phyloP scores from a whole-genome alignment of 1,140 invertebrate species.

The Neuroterus valhalla region DNA sequence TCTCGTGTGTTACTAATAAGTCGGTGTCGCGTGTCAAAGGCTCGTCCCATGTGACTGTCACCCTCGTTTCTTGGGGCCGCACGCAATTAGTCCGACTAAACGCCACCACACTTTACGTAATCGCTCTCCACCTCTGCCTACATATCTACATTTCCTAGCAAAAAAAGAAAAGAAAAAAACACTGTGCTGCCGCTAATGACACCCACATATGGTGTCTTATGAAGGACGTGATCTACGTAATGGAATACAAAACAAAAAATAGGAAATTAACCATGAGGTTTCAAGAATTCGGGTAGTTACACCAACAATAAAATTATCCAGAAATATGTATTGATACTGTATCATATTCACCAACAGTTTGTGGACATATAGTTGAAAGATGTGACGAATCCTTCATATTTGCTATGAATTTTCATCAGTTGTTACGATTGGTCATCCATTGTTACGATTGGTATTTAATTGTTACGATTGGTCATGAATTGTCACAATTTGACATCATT shows the following conservation, averaged over 20 bases:
- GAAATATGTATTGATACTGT: too few species aligned
- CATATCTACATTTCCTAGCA: conserved; percentile 34
- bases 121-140: conserved; percentile 55
- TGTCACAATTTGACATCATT: too few species aligned
- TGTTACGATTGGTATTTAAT: too few species aligned
- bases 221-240: conserved; percentile 12
- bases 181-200: conserved; percentile 28
- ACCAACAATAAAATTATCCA: too few species aligned
- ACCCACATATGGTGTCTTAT: conserved; percentile 35
- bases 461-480: too few species aligned
- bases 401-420: too few species aligned
- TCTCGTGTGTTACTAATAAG: conserved; percentile 48
- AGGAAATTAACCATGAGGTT: too few species aligned
- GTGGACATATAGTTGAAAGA: too few species aligned
- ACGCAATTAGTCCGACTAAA: conserved; percentile 67
- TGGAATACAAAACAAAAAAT: conserved; percentile 2
- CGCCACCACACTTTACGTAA: conserved; percentile 66
- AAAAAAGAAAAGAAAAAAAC: conserved; percentile 2
- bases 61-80: conserved; percentile 44
- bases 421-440: too few species aligned
- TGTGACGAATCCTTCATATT: too few species aligned
- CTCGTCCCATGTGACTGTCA: conserved; percentile 53
- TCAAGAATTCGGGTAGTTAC: neutral
- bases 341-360: too few species aligned
- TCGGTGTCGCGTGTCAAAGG: conserved; percentile 65